These are phyloP conservation scores for Ennomos erosarius DNA, from an alignment of 2,888 invertebrate species.

Conservation along the genomic window DNA sequence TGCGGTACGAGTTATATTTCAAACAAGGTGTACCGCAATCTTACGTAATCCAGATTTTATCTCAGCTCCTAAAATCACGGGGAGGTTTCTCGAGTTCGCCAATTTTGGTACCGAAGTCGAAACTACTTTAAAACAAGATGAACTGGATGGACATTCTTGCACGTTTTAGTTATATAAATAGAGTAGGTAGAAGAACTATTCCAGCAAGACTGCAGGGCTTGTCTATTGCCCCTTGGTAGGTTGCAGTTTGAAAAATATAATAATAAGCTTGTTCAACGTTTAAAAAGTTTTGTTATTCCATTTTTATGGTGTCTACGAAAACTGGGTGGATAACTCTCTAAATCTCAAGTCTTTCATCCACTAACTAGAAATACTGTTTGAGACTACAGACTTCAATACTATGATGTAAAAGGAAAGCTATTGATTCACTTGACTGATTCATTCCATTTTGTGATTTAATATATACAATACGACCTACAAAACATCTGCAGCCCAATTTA, in stretches of 20 bases:
- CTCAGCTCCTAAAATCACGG: not conserved
- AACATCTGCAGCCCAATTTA: constrained; percentile 23
- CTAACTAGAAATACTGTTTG: too few relatives aligned
- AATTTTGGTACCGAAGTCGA: constrained; percentile 3
- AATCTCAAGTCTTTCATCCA: too few relatives aligned
- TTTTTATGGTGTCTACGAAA: too few relatives aligned
- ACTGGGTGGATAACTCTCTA: too few relatives aligned
- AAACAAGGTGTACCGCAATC: constrained; percentile 3
- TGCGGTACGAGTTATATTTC: constrained; percentile 5
- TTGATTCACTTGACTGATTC: too few relatives aligned
- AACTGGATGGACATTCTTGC: constrained; percentile 4
- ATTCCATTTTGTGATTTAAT: too few relatives aligned
- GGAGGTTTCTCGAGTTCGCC: constrained; percentile 5
- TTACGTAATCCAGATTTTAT: constrained; percentile 17
- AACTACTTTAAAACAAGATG: constrained; percentile 3
- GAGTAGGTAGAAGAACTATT: too few relatives aligned
- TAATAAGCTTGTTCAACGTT: too few relatives aligned
- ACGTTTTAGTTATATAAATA: constrained; percentile 3
- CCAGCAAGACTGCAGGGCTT: not conserved
- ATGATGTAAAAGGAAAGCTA: too few relatives aligned
- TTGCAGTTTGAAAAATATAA: too few relatives aligned
- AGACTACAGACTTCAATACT: too few relatives aligned
- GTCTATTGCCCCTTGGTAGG: not conserved
- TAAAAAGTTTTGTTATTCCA: too few relatives aligned
- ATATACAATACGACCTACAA: not conserved